Evolutionary conservation across 2,888 invertebrate genomes (phyloP).

Genomic region (Polyommatus iphigenia): DNA sequence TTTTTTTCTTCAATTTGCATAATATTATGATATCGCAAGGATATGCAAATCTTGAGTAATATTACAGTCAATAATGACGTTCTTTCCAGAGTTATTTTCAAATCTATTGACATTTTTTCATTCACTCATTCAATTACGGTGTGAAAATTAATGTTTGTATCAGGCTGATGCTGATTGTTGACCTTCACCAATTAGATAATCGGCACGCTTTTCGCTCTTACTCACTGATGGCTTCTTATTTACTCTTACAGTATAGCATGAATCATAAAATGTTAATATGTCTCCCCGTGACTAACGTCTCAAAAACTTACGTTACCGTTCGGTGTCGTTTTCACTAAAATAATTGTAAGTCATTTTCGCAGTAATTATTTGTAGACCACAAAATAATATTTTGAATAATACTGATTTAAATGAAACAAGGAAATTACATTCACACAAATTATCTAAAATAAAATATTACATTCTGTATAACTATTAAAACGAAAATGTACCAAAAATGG

Average conservation of each 20-base stretch:
- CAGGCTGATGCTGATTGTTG: conserved; percentile 17
- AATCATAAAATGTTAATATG: conserved; percentile 60
- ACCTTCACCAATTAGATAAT: conserved; percentile 43
- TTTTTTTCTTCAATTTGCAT: neutral
- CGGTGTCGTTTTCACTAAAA: conserved; percentile 37
- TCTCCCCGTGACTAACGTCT: conserved; percentile 63
- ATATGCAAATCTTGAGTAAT: neutral
- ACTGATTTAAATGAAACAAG: neutral
- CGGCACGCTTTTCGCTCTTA: conserved; percentile 49
- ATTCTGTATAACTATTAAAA: neutral
- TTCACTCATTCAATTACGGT: neutral
- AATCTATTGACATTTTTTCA: no score
- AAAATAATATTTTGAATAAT: neutral
- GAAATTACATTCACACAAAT: neutral
- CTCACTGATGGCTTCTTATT: conserved; percentile 55
- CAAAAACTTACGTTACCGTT: conserved; percentile 51
- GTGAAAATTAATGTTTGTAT: neutral
- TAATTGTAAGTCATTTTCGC: neutral
- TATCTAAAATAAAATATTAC: neutral
- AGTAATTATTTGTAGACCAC: neutral
- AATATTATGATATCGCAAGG: neutral
- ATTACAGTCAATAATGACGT: neutral
- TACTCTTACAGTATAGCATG: conserved; percentile 65
- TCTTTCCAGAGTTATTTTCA: neutral
- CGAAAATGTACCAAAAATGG: neutral